phyloP scores from a whole-genome alignment of 2,888 invertebrate species.

The Campoletis raptor region DNA sequence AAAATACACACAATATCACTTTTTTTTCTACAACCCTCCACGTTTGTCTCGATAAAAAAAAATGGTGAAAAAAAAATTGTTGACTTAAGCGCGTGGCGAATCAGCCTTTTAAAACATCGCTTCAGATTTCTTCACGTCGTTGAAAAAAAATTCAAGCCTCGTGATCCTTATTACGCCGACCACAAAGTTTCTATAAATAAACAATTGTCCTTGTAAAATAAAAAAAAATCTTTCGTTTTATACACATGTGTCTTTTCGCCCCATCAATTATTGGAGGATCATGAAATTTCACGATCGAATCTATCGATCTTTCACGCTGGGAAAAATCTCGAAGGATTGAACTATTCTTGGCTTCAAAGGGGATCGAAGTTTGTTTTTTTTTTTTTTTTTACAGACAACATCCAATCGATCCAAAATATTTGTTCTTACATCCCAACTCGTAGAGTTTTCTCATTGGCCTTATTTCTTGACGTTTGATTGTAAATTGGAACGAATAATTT shows the following conservation, averaged over 20 bases:
- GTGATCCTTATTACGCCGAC: conserved; percentile 49
- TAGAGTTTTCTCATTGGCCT: neutral
- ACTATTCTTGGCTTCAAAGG: conserved; percentile 11
- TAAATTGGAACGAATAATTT: neutral
- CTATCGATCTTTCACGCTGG: conserved; percentile 21
- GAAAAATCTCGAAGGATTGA: conserved; percentile 45
- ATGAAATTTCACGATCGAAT: conserved; percentile 26
- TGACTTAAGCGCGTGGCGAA: conserved; percentile 84
- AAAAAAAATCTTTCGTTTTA: conserved; percentile 29
- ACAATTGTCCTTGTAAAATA: neutral
- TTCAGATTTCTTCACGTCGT: neutral
- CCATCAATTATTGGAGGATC: conserved; percentile 36
- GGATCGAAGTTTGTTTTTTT: conserved; percentile 12
- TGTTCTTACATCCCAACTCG: neutral
- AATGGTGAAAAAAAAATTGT: conserved; percentile 73
- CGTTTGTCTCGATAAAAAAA: conserved; percentile 3
- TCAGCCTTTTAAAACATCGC: conserved; percentile 80
- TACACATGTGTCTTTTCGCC: conserved; percentile 30
- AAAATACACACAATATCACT: conserved; percentile 50
- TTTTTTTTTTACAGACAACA: neutral
- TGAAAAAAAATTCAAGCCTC: conserved; percentile 34
- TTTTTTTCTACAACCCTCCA: conserved; percentile 49
- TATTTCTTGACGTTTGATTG: neutral
- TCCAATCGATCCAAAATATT: neutral
- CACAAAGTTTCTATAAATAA: conserved; percentile 21